Base-by-base conservation (phyloP, 2,113 vertebrate genomes). In the Ornithorhynchus anatinus region DNA sequence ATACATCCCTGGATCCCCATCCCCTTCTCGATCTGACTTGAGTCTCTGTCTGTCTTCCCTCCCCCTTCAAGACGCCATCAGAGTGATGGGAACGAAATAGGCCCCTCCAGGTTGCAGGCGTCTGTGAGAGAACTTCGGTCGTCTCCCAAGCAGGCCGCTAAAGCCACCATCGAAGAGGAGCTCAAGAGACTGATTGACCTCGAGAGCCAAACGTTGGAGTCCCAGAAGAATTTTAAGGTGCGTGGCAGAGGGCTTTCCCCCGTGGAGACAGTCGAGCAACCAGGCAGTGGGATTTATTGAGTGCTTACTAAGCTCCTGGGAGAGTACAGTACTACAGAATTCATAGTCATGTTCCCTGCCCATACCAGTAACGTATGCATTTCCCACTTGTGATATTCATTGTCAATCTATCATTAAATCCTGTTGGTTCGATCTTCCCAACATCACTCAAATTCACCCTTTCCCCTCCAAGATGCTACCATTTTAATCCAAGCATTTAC, bases 121-220 rank as follows among this genome's bases (percentile, higher is more conserved):
- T 96, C 96, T 7, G 94, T 96, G 0, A 91, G 97, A 77, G 98
- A 99, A 75, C 94, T 99, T 27, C 95, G 97, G 22, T 88, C 92
- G 2, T 97, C 96, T 7, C 96, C 96, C 0, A 97, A 97, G 86
- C 89, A 91, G 39, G 79, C 94, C 6, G 92, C 95, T 58, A 97
- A 97, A 78, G 95, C 97, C 60, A 96, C 95, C 1, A 92, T 98
- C 1, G 97, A 99, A 80, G 97, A 99, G 64, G 96, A 99, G n/a
- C 83, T 96, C 63, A 98, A 98, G 93, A 95, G 97, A 72, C 84
- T 97, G 75, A 93, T 93, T 5, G 87, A 94, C 64, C 90, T 95
- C 6, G 96, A 98, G 72, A 97, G 94, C 64, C 94, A 96, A 36
- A 94, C 95, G 17, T 58, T 94, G 17, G 92, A 82, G 66, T 90